phyloP scores from a whole-genome alignment of 2,113 vertebrate species.

The Xiphophorus couchianus region DNA sequence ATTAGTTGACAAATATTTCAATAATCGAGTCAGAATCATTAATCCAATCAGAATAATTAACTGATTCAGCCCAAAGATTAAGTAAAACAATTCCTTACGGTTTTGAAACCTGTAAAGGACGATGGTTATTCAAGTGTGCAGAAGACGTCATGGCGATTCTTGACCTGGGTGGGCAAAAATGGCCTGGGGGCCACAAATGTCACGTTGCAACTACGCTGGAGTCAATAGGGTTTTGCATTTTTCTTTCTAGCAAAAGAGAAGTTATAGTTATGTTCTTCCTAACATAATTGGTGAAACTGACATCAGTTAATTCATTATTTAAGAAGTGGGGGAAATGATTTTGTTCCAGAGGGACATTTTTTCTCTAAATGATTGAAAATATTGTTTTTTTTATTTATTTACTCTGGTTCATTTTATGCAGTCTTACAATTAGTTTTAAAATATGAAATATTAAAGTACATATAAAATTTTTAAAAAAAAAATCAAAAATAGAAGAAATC shows the following conservation, averaged over 20 bases:
- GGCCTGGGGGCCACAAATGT: not conserved
- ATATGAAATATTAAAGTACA: not conserved
- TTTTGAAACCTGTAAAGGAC: not conserved
- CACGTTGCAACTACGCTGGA: too few relatives aligned
- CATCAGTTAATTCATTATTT: too few relatives aligned
- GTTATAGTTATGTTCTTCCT: not conserved
- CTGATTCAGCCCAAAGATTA: too few relatives aligned
- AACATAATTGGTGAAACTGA: too few relatives aligned
- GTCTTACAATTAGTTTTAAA: not conserved
- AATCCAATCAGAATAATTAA: too few relatives aligned
- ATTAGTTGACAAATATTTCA: too few relatives aligned
- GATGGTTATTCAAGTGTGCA: not conserved
- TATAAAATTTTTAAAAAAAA: too few relatives aligned
- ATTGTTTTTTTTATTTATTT: not conserved
- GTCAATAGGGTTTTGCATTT: too few relatives aligned
- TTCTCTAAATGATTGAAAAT: not conserved
- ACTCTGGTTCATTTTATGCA: not conserved
- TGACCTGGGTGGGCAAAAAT: not conserved
- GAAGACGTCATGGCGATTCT: not conserved
- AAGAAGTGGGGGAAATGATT: too few relatives aligned
- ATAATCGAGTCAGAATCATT: too few relatives aligned
- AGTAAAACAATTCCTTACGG: too few relatives aligned
- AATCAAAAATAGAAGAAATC: not conserved
- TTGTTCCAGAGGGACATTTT: too few relatives aligned
- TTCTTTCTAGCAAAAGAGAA: not conserved